Percentiles rank a stretch among this genome's conserved stretches.
phyloP scores from a whole-genome alignment of 2,888 invertebrate genomes.

The Argyra leucocephala region DNA sequence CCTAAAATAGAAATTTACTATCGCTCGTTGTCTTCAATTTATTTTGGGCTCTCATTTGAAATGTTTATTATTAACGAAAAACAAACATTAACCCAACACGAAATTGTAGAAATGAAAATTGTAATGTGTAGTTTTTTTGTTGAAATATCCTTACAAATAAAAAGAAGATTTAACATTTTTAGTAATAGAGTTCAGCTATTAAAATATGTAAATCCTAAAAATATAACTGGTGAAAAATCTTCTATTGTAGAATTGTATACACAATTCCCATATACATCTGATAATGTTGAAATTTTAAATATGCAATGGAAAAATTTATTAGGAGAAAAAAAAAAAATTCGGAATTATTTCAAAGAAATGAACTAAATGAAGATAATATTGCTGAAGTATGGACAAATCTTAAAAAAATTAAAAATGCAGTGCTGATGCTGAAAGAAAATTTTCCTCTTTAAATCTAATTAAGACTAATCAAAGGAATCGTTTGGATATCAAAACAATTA shows the following conservation, averaged over 20 bases:
- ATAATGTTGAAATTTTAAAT: neutral
- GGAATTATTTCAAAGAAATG: neutral
- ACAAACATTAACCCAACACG: neutral
- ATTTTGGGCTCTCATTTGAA: neutral
- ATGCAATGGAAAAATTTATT: neutral
- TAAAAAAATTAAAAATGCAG: too few species aligned
- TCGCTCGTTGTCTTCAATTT: neutral
- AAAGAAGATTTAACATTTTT: neutral
- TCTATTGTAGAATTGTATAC: neutral
- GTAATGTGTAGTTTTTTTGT: neutral
- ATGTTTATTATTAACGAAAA: too few species aligned
- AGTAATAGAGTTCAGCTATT: neutral
- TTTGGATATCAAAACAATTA: neutral
- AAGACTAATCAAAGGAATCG: neutral
- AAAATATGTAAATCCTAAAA: neutral
- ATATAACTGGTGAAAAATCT: neutral
- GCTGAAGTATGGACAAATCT: too few species aligned
- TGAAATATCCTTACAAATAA: neutral
- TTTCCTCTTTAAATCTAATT: neutral
- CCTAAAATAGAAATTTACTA: neutral
- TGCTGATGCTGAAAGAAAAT: constrained; percentile 4
- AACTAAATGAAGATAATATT: too few species aligned
- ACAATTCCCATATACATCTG: neutral
- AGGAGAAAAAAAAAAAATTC: neutral
- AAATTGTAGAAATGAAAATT: neutral